phyloP scores from a whole-genome alignment of 2,113 vertebrate genomes.

The Pantherophis guttatus region DNA sequence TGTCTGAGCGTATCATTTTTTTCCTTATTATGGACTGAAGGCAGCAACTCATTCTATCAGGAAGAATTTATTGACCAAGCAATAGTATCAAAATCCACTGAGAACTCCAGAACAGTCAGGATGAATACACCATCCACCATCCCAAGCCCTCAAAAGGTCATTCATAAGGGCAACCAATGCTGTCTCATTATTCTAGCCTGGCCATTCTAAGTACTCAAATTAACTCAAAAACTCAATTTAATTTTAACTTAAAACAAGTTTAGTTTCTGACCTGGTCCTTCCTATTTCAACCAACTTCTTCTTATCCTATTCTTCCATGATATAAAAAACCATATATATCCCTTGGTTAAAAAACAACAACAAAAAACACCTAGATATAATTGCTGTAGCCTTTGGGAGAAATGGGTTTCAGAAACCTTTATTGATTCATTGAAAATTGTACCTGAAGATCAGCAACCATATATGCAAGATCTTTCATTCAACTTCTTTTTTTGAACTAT shows the following conservation, averaged over 20 bases:
- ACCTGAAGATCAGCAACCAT: neutral
- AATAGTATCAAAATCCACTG: neutral
- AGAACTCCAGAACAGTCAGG: neutral
- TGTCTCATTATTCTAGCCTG: neutral
- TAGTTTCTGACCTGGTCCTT: neutral
- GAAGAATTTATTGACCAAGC: constrained; percentile 54
- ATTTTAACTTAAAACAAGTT: neutral
- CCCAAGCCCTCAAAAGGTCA: neutral
- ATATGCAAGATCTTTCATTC: neutral
- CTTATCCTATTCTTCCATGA: neutral
- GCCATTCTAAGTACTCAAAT: neutral
- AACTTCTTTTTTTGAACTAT: neutral
- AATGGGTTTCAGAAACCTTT: neutral
- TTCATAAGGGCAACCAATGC: neutral
- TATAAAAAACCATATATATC: neutral
- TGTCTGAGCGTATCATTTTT: constrained; percentile 44
- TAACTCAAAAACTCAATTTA: neutral
- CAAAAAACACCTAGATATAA: neutral
- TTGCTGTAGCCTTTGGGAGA: neutral
- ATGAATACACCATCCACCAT: neutral
- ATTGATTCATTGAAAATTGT: neutral
- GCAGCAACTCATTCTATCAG: constrained; percentile 5
- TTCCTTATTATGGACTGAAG: constrained; percentile 39
- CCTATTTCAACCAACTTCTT: neutral
- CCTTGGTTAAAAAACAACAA: neutral